phyloP scores from a whole-genome alignment of 2,797 vertebrate species.

The Smutsia temminckii region DNA sequence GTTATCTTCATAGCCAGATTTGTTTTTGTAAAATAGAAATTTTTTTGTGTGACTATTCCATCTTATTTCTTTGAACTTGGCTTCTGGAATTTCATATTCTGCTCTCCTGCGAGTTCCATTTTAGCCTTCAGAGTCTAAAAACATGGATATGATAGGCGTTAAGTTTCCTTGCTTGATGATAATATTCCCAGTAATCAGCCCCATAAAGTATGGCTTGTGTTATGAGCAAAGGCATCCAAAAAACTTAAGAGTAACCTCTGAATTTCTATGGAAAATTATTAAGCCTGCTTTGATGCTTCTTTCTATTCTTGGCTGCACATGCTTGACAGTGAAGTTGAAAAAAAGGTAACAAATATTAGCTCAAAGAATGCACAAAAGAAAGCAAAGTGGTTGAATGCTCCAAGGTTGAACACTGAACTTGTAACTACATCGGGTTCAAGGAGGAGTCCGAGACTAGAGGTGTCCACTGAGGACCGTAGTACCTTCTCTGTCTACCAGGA shows the following conservation, averaged over 20 bases:
- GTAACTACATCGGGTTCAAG: neutral
- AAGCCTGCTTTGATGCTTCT: neutral
- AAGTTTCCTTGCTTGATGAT: neutral
- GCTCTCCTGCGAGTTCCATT: neutral
- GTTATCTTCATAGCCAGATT: neutral
- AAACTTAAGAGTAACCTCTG: neutral
- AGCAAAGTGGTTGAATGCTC: neutral
- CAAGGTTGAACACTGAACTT: neutral
- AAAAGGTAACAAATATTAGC: neutral
- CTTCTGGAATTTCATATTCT: slow-evolving; percentile 36
- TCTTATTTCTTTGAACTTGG: slow-evolving; percentile 15
- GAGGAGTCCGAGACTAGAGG: neutral
- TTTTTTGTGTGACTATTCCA: neutral
- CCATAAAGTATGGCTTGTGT: neutral
- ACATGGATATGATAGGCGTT: neutral
- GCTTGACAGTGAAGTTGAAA: neutral
- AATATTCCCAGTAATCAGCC: neutral
- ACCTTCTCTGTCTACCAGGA: neutral
- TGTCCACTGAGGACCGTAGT: neutral
- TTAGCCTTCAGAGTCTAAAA: neutral
- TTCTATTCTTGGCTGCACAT: neutral
- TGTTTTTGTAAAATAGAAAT: neutral
- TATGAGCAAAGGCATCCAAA: neutral
- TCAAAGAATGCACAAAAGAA: neutral
- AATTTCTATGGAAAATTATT: slow-evolving; percentile 4